Percentiles rank a stretch among this genome's conserved stretches.
These are phyloP conservation scores for Megalops atlanticus DNA, from an alignment of 2,113 vertebrate species.

Conservation along the genomic window DNA sequence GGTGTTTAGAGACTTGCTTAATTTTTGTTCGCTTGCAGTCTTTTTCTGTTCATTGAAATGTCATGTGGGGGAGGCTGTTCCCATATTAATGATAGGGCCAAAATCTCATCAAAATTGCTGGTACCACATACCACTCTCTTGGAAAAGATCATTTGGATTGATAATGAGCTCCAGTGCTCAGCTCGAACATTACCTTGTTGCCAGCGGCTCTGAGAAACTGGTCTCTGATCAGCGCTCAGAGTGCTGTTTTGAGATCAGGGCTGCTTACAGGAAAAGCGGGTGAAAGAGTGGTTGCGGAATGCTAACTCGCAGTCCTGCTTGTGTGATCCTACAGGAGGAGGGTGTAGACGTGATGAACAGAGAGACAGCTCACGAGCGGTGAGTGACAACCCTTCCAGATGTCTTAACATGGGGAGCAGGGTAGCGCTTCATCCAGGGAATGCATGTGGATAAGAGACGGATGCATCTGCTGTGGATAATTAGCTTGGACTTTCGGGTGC, in stretches of 20 bases:
- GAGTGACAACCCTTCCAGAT: conserved; percentile 36
- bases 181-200: neutral
- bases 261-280: neutral
- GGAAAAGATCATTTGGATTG: neutral
- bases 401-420: neutral
- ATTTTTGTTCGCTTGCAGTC: too few relatives aligned
- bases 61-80: too few relatives aligned
- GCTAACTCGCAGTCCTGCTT: neutral
- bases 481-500: neutral
- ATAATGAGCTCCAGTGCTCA: too few relatives aligned
- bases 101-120: neutral
- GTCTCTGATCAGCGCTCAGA: neutral
- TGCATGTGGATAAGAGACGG: neutral
- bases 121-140: neutral
- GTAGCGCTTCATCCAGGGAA: neutral
- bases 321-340: conserved; percentile 78
- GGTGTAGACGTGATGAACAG: conserved; percentile 92
- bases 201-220: neutral
- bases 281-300: neutral
- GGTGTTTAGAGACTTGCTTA: too few relatives aligned
- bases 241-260: neutral
- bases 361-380: conserved; percentile 92
- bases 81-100: neutral
- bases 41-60: too few relatives aligned
- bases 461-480: neutral